phyloP scores from a whole-genome alignment of 2,113 vertebrate species.

The Myanophis thanlyinensis region DNA sequence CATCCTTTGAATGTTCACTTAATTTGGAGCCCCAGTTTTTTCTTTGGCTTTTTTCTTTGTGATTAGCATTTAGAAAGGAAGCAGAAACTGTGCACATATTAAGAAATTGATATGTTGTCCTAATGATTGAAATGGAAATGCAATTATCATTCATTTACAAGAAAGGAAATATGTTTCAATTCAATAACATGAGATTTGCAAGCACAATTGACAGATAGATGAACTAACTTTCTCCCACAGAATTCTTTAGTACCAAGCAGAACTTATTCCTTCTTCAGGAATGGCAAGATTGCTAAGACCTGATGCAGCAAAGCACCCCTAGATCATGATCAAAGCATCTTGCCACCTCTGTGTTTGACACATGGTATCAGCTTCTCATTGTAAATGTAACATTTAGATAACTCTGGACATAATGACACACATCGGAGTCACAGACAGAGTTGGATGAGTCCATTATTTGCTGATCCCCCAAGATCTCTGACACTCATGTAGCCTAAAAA shows the following conservation, averaged over 20 bases:
- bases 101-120: constrained; percentile 41
- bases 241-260: neutral
- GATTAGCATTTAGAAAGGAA: constrained; percentile 33
- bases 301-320: neutral
- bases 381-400: neutral
- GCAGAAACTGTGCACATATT: constrained; percentile 38
- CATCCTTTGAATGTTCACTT: constrained; percentile 35
- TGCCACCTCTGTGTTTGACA: neutral
- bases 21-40: constrained; percentile 47
- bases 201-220: neutral
- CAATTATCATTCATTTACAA: constrained; percentile 49
- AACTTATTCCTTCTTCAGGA: neutral
- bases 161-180: constrained; percentile 24
- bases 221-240: neutral
- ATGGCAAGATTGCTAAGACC: neutral
- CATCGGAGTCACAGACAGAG: neutral
- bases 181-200: neutral
- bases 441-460: neutral
- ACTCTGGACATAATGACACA: neutral
- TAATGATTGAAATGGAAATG: constrained; percentile 46
- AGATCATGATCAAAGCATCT: neutral
- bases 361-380: neutral
- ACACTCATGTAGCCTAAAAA: neutral
- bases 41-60: constrained; percentile 46
- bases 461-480: neutral